Evolutionary conservation across 2,797 vertebrate genomes (phyloP).

Genomic region (Enoplosus armatus): DNA sequence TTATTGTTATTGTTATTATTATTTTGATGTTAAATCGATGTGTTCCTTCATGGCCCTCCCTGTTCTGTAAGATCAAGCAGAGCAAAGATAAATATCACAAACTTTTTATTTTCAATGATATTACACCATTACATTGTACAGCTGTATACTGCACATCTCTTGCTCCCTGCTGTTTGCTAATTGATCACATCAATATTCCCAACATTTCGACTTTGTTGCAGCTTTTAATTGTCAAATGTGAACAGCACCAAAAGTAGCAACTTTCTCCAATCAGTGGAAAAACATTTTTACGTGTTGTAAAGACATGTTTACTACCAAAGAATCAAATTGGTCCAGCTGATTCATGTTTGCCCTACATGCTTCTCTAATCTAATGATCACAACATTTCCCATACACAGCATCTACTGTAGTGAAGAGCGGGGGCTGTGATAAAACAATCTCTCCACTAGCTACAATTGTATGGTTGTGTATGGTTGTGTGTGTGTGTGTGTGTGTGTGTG

Average conservation of each 20-base stretch:
- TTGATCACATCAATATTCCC: background rate
- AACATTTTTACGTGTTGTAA: too few relatives aligned
- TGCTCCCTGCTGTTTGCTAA: background rate
- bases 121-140: background rate
- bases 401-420: background rate
- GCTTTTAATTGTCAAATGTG: constrained; percentile 1
- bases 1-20: background rate
- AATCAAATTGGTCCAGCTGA: background rate
- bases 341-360: background rate
- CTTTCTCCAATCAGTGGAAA: background rate
- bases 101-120: background rate
- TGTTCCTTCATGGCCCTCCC: background rate
- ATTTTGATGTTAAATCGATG: background rate
- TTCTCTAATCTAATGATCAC: constrained; percentile 15
- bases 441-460: too few relatives aligned
- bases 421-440: too few relatives aligned
- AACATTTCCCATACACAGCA: background rate
- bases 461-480: too few relatives aligned
- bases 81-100: constrained; percentile 12
- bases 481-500: too few relatives aligned
- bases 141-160: background rate
- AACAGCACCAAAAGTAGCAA: background rate
- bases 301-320: background rate
- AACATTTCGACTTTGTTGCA: background rate
- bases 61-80: background rate